These are phyloP conservation scores for Dendroctonus ponderosae DNA, from an alignment of 1,140 invertebrate genomes.

Conservation along the genomic window DNA sequence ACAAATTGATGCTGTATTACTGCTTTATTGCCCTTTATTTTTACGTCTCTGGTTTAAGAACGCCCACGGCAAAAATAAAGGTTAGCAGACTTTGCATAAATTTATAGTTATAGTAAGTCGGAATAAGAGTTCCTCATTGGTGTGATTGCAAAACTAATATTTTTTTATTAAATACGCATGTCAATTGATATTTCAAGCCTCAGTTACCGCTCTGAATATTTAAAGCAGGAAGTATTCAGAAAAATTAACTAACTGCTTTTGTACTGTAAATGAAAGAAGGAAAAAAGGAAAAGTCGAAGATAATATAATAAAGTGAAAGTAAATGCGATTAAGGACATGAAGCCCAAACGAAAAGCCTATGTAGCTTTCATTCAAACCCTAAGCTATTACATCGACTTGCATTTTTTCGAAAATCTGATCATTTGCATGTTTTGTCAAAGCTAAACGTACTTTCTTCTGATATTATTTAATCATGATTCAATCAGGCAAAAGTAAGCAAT, in stretches of 20 bases:
- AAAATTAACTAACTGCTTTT: too few relatives aligned
- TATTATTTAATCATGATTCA: neutral
- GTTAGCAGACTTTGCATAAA: neutral
- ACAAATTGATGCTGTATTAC: slow-evolving; percentile 23
- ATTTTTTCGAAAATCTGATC: too few relatives aligned
- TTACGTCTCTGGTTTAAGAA: neutral
- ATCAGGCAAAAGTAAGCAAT: too few relatives aligned
- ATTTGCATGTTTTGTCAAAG: neutral
- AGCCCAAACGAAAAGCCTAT: too few relatives aligned
- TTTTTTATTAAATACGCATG: neutral
- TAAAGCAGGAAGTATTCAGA: too few relatives aligned
- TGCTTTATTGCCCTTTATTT: slow-evolving; percentile 11
- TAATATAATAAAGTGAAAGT: too few relatives aligned
- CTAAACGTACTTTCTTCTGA: neutral
- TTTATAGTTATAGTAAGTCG: neutral
- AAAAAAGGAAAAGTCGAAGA: too few relatives aligned
- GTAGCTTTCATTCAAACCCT: too few relatives aligned
- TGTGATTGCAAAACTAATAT: neutral
- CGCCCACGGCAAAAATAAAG: slow-evolving; percentile 7
- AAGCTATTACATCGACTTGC: too few relatives aligned
- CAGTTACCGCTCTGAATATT: slow-evolving; percentile 1
- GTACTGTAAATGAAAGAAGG: too few relatives aligned
- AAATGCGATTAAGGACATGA: too few relatives aligned
- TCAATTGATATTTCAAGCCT: neutral
- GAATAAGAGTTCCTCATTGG: neutral